A percentile compares a stretch with the other conserved stretches of the same genome.
Evolutionary conservation across 2,888 invertebrate species (phyloP).

Genomic region (Bimastos eiseni): DNA sequence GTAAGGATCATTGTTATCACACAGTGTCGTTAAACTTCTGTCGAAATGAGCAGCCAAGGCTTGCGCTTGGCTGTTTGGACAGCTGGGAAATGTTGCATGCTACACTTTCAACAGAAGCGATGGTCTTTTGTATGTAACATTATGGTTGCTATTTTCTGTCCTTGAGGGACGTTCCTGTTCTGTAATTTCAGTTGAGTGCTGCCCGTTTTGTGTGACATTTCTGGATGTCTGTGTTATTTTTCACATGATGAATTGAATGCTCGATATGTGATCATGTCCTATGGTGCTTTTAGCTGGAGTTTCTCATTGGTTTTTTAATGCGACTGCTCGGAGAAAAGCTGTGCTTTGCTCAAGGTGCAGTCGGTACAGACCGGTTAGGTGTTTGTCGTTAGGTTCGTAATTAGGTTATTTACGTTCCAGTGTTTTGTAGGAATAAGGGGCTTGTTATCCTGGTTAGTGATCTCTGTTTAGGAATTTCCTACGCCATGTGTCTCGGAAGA

Average conservation of each 20-base stretch:
- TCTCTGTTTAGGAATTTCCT: conserved; percentile 6
- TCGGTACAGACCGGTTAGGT: not conserved
- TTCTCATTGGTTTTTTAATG: not conserved
- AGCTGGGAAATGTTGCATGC: too few relatives aligned
- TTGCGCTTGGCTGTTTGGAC: too few relatives aligned
- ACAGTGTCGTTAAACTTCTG: not conserved
- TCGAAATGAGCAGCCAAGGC: not conserved
- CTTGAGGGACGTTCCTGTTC: not conserved
- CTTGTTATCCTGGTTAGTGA: not conserved
- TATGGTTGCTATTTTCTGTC: not conserved
- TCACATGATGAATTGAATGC: not conserved
- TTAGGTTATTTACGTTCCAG: not conserved
- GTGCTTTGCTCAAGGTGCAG: not conserved
- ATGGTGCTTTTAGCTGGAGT: not conserved
- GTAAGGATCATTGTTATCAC: too few relatives aligned
- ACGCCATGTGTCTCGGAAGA: not conserved
- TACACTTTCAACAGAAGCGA: not conserved
- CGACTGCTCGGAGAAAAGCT: not conserved
- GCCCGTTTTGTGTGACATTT: not conserved
- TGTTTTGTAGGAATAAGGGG: not conserved
- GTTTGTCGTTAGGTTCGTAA: not conserved
- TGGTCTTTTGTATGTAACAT: not conserved
- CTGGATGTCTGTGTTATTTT: not conserved
- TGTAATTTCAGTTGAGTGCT: not conserved
- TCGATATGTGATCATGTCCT: not conserved